Base-by-base conservation (phyloP, 1,140 invertebrate genomes). In the Panagrolaimus sp. region DNA sequence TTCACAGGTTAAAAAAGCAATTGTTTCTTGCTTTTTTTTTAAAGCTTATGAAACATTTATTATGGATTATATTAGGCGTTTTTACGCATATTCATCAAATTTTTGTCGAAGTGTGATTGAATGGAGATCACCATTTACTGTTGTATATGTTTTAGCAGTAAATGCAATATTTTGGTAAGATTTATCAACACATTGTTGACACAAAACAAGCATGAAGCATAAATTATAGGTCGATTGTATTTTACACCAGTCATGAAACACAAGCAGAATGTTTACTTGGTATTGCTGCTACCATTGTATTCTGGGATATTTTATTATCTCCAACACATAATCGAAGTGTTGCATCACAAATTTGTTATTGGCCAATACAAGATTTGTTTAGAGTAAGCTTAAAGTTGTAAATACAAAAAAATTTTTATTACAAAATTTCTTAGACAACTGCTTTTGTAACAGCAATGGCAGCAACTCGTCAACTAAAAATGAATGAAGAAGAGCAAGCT, bases 401-500 rank as follows among this genome's bases (percentile, higher is more conserved):
- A 42, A 27, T 73, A 63, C 20, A 63, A 45, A 9, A 31, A 23
- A 38, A 63, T 66, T 27, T 20, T 25, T 57, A 16, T 8, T 16
- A 57, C 20, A 23, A n/a, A n/a, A n/a, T n/a, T n/a, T n/a, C 5
- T 57, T 57, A 57, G 51, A 57, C 51, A 16, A 57, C 51, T 20
- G 51, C 20, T 20, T 57, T 57, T 57, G 27, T 57, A 20, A 57
- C 20, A 25, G 63, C 47, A 20, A 42, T 73, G 31, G 71, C 25
- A 13, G 45, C 62, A 8, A 46, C 65, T 23, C 43, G 70, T 25
- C 63, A 63, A 43, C 45, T 73, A 2, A 68, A 72, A 51, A 20
- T 75, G 27, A 65, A 48, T 42, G 46, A 74, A 14, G 67, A 73
- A 48, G 42, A 57, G 14, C 44, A 53, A 51, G 72, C 72, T 8